Base-by-base conservation (phyloP, 2,797 vertebrate species). In the Tragopan temminckii region DNA sequence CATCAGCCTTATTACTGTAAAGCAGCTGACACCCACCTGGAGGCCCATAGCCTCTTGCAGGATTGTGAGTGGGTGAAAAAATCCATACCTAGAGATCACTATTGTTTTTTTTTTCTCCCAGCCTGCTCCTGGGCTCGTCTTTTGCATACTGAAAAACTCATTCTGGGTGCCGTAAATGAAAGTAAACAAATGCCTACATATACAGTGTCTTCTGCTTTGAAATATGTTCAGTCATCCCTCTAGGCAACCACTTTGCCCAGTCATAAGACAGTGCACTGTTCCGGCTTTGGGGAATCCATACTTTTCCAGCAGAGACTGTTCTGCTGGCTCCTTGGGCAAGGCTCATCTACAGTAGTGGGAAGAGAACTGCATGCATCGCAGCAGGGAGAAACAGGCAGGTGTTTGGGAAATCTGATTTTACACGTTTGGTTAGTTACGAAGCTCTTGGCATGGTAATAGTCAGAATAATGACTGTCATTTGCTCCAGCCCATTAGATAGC, bases 211-310 rank as follows among this genome's bases (percentile, higher is more conserved):
- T 98, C 46, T 95, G 95, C 78, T 97, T 96, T 19, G 98, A 98
- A 85, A 99, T 96, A 76, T 99, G 98, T 75, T 99, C 98, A 21
- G 98, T 98, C 50, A 99, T 98, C 98, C 98, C 98, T 95, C 95
- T 94, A 8, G 98, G 98, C 17, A 97, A 97, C 11, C 98, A 97
- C 83, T 97, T 98, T 21, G 97, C 94, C 87, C 98, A 98, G 82
- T 99, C 98, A 11, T 98, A 99, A 33, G 98, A 98, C 77, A 98
- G 90, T 3, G 98, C 97, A 29, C 98, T 24, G 97, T 96, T 71
- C 98, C 98, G 48, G 94, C 97, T 83, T 97, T 75, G 63, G 98
- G 98, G 77, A 99, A 97, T 63, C 98, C 98, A 4, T 97, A 98
- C 38, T 94, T 97, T 91, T 97, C 97, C 89, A 98, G 92, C 40